phyloP scores from a whole-genome alignment of 2,888 invertebrate genomes.

The Suillia variegata region DNA sequence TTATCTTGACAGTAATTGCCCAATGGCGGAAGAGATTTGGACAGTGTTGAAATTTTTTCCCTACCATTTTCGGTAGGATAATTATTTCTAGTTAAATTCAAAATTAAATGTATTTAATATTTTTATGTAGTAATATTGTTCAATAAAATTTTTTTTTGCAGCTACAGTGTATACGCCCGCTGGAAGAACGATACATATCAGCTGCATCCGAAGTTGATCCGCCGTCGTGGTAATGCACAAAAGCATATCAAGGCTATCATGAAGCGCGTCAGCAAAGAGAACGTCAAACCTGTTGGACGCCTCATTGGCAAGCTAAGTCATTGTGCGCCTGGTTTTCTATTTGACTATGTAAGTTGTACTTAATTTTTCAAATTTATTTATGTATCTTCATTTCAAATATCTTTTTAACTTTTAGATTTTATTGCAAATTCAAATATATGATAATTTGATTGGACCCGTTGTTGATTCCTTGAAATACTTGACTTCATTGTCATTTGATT shows the following conservation, averaged over 20 bases:
- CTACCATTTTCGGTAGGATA: slow-evolving; percentile 73
- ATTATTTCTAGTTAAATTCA: neutral
- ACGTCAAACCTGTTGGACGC: slow-evolving; percentile 94
- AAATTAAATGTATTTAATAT: neutral
- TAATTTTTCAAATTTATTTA: neutral
- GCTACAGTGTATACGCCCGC: slow-evolving; percentile 87
- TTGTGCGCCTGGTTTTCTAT: slow-evolving; percentile 92
- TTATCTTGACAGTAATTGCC: slow-evolving; percentile 92
- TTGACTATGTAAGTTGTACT: slow-evolving; percentile 88
- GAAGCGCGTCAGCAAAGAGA: slow-evolving; percentile 98
- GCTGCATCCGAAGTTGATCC: slow-evolving; percentile 81
- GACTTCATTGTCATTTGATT: slow-evolving; percentile 93
- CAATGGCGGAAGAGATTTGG: slow-evolving; percentile 96
- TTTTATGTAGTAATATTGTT: too few species aligned
- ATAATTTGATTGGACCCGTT: slow-evolving; percentile 93
- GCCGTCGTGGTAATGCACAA: slow-evolving; percentile 83
- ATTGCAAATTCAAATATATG: slow-evolving; percentile 87
- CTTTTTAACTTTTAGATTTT: slow-evolving; percentile 63
- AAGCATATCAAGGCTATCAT: slow-evolving; percentile 94
- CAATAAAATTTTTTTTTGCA: slow-evolving; percentile 45
- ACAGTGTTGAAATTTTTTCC: slow-evolving; percentile 83
- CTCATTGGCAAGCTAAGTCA: slow-evolving; percentile 96
- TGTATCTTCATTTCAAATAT: neutral
- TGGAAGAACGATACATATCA: slow-evolving; percentile 94
- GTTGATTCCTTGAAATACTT: slow-evolving; percentile 97